Evolutionary conservation across 64 coral and sea anemone species (phyloP).

Genomic region (Stichodactyla mertensii): DNA sequence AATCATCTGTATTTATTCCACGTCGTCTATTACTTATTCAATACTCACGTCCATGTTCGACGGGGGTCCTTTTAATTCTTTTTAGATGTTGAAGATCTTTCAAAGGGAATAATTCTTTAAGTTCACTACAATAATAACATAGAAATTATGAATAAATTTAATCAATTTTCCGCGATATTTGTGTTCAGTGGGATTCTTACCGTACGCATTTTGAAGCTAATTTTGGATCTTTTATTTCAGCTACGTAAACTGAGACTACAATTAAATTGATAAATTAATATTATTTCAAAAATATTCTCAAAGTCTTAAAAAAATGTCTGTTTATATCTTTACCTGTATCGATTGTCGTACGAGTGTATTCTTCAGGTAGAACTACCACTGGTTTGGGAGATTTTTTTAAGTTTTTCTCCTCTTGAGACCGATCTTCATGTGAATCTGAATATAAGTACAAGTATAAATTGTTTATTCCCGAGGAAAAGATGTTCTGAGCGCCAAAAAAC

Average conservation of each 20-base stretch:
- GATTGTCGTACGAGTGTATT: conserved; percentile 43
- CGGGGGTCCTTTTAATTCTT: conserved; percentile 43
- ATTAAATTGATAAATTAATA: neutral
- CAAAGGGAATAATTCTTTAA: conserved; percentile 51
- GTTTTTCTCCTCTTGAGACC: neutral
- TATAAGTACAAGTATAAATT: neutral
- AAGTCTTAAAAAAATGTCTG: neutral
- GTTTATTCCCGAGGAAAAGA: neutral
- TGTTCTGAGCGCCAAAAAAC: neutral
- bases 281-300: neutral
- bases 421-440: neutral
- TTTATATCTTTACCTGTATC: conserved; percentile 44
- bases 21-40: conserved; percentile 10
- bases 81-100: conserved; percentile 62
- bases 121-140: conserved; percentile 20
- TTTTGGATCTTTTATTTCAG: conserved; percentile 57
- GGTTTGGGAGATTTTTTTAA: neutral
- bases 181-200: neutral
- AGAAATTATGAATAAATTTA: neutral
- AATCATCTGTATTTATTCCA: neutral
- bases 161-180: neutral
- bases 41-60: neutral
- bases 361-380: conserved; percentile 59
- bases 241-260: conserved; percentile 58
- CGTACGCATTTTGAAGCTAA: conserved; percentile 61